Percentiles rank a stretch among this genome's conserved stretches.
Evolutionary conservation across 2,888 invertebrate genomes (phyloP).

Genomic region (Parascotia fuliginaria): DNA sequence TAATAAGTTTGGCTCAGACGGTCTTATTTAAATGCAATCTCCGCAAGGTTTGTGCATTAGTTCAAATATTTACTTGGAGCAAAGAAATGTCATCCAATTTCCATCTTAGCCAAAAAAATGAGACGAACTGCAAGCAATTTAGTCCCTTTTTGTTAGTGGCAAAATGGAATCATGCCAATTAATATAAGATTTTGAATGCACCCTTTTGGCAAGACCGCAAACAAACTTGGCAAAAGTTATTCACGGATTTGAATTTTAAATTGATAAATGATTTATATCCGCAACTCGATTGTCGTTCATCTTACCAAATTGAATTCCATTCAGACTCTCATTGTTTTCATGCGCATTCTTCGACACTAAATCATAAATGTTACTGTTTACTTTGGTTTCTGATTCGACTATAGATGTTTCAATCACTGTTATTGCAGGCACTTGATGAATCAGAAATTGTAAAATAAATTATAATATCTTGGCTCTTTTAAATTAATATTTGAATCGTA

Average conservation of each 20-base stretch:
- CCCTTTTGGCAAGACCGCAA: slow-evolving; percentile 33
- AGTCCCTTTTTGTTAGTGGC: neutral
- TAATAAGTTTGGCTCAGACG: slow-evolving; percentile 2
- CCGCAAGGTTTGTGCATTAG: too few species aligned
- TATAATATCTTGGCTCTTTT: too few species aligned
- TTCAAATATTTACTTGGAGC: too few species aligned
- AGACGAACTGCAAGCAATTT: slow-evolving; percentile 1
- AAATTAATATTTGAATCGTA: too few species aligned
- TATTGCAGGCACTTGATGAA: too few species aligned
- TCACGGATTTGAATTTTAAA: slow-evolving; percentile 43
- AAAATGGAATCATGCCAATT: slow-evolving; percentile 33
- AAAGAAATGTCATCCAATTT: neutral
- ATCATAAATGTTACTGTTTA: neutral
- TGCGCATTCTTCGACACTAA: neutral
- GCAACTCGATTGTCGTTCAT: slow-evolving; percentile 14
- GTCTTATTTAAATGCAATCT: neutral
- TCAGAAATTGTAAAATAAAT: too few species aligned
- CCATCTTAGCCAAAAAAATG: neutral
- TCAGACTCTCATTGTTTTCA: slow-evolving; percentile 19
- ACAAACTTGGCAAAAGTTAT: slow-evolving; percentile 23
- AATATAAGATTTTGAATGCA: slow-evolving; percentile 20
- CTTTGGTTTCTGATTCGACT: neutral
- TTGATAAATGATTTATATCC: slow-evolving; percentile 43
- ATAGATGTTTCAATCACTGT: too few species aligned
- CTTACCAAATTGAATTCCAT: slow-evolving; percentile 40